A percentile compares a stretch with the other conserved stretches of the same genome.
These are phyloP conservation scores for Plagodis pulveraria DNA, from an alignment of 2,888 invertebrate genomes.

Conservation along the genomic window DNA sequence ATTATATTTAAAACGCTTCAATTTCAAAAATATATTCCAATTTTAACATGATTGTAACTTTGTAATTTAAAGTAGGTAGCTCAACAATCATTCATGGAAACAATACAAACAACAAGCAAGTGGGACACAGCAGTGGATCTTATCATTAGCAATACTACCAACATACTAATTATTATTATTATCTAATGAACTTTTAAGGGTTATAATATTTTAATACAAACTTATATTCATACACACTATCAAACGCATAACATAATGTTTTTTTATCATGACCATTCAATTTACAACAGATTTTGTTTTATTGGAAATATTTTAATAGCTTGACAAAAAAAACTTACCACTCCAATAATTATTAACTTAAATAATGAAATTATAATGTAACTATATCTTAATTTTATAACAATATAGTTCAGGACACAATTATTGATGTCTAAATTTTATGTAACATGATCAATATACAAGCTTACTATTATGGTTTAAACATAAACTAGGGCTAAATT, in stretches of 20 bases:
- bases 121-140: constrained; percentile 20
- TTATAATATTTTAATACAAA: constrained; percentile 22
- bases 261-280: constrained; percentile 7
- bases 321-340: constrained; percentile 1
- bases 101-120: not conserved
- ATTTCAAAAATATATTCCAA: not conserved
- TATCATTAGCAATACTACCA: constrained; percentile 15
- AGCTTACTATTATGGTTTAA: too few relatives aligned
- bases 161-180: constrained; percentile 16
- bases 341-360: not conserved
- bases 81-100: constrained; percentile 3
- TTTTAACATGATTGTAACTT: not conserved
- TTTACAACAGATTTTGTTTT: constrained; percentile 6
- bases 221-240: not conserved
- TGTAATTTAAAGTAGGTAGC: constrained; percentile 1
- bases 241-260: constrained; percentile 15
- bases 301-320: constrained; percentile 6
- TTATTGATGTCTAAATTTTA: too few relatives aligned
- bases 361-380: too few relatives aligned
- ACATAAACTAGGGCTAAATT: too few relatives aligned
- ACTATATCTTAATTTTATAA: too few relatives aligned
- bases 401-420: too few relatives aligned
- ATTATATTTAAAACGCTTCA: not conserved
- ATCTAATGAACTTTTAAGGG: constrained; percentile 34
- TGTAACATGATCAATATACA: too few relatives aligned